These are phyloP conservation scores for Thermophis baileyi DNA, from an alignment of 2,113 vertebrate genomes.

Conservation along the genomic window DNA sequence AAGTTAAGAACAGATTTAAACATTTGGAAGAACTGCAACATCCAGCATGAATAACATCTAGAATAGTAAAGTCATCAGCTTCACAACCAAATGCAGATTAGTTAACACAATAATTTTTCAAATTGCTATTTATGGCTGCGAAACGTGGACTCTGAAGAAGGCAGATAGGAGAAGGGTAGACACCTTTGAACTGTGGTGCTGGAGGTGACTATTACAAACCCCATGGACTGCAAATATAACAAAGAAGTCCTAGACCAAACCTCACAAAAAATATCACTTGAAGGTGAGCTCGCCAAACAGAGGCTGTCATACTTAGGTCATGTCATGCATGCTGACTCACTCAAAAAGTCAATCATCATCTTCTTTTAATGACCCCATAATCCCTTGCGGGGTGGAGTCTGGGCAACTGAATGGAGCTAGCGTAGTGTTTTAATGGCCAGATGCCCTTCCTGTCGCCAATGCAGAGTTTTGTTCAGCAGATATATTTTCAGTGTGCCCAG, in stretches of 20 bases:
- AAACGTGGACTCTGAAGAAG: background rate
- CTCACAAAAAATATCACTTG: background rate
- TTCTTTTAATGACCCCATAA: no score
- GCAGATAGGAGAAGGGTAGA: background rate
- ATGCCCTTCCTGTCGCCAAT: no score
- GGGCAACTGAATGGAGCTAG: no score
- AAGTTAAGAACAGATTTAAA: background rate
- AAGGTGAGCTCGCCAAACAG: background rate
- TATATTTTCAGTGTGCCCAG: no score
- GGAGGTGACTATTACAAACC: background rate
- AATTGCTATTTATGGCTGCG: background rate
- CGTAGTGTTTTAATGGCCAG: no score
- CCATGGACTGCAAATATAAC: background rate
- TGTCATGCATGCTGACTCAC: background rate
- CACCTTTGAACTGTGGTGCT: background rate
- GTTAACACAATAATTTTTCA: background rate
- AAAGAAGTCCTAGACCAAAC: background rate
- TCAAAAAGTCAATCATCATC: background rate
- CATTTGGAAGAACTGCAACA: background rate
- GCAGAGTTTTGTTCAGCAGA: no score
- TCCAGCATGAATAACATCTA: background rate
- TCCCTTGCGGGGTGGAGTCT: no score
- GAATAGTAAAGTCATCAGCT: background rate
- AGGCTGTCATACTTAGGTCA: no score
- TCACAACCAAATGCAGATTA: background rate